Conservation (phyloP, 2,113 vertebrate species). For the Sarotherodon lohbergeri region DNA sequence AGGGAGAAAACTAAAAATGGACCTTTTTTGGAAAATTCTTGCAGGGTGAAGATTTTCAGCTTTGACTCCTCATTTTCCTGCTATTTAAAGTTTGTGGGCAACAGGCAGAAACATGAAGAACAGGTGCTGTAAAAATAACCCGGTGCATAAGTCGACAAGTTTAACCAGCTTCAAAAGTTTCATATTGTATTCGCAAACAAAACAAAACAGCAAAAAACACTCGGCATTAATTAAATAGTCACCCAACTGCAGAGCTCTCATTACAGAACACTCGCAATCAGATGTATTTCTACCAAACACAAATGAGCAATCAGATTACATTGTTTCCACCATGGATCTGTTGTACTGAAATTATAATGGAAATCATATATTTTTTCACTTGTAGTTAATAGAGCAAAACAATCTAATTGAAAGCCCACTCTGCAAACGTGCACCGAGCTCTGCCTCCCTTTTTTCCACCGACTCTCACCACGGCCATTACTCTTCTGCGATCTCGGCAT, state of each 20-base stretch:
- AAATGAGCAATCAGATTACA: neutral
- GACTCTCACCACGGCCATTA: slow-evolving; percentile 44
- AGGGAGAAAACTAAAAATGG: neutral
- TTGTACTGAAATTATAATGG: neutral
- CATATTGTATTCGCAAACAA: neutral
- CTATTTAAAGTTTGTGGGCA: neutral
- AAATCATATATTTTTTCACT: neutral
- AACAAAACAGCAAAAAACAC: neutral
- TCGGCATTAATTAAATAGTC: neutral
- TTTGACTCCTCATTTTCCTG: neutral
- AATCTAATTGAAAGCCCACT: neutral
- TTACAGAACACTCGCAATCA: neutral
- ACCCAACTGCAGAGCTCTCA: neutral
- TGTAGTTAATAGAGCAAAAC: neutral
- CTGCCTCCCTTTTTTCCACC: slow-evolving; percentile 27
- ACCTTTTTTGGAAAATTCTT: too few species aligned
- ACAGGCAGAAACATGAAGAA: neutral
- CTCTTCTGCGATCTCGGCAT: slow-evolving; percentile 61
- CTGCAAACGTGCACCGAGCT: neutral
- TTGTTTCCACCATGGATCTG: neutral
- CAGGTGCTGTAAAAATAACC: neutral
- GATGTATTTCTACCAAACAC: neutral
- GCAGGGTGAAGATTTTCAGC: neutral
- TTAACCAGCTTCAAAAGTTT: neutral
- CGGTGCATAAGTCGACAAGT: neutral